These are phyloP conservation scores for Alaudala cheleensis DNA, from an alignment of 2,113 vertebrate species.

Conservation along the genomic window DNA sequence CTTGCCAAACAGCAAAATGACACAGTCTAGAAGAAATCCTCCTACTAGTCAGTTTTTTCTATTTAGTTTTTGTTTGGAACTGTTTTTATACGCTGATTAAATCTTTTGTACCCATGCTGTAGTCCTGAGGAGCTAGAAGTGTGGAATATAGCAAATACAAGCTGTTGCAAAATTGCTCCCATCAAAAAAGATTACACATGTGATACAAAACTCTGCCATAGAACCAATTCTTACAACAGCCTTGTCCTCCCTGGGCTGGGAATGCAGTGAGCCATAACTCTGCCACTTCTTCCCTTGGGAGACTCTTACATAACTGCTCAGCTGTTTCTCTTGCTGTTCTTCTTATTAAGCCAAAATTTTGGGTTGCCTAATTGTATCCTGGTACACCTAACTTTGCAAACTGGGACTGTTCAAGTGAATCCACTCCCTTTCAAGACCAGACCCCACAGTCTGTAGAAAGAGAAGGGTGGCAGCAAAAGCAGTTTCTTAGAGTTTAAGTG, in stretches of 20 bases:
- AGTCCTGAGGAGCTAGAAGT: not conserved
- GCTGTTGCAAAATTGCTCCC: not conserved
- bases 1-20: not conserved
- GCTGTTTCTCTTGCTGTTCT: conserved; percentile 36
- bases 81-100: not conserved
- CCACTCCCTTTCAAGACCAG: not conserved
- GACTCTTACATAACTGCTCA: not conserved
- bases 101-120: not conserved
- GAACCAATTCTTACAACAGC: not conserved
- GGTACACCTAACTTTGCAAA: not conserved
- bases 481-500: not conserved
- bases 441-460: not conserved
- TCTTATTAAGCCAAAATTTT: not conserved
- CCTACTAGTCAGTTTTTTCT: not conserved
- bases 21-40: not conserved
- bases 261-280: not conserved
- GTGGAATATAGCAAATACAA: not conserved
- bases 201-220: not conserved
- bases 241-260: not conserved
- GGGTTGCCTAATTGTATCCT: not conserved
- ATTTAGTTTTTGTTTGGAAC: not conserved
- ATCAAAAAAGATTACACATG: not conserved
- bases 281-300: conserved; percentile 11
- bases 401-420: not conserved
- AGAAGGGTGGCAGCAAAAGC: not conserved